Evolutionary conservation across 2,888 invertebrate species (phyloP).

Genomic region (Orthosia gracilis): DNA sequence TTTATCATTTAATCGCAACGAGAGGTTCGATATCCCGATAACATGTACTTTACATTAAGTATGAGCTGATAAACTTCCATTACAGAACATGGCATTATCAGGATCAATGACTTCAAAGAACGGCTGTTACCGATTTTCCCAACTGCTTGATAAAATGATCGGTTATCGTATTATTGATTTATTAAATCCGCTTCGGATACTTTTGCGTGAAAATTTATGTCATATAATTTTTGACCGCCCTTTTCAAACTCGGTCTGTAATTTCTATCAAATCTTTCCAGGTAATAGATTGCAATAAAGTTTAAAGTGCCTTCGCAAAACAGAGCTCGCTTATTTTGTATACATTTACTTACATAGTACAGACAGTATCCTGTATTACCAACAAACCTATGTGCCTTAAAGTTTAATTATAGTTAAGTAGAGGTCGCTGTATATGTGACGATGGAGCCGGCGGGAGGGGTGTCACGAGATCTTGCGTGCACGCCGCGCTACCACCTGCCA

Average conservation of each 20-base stretch:
- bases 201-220: too few species aligned
- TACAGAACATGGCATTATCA: not conserved
- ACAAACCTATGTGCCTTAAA: slow-evolving; percentile 32
- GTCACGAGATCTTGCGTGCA: slow-evolving; percentile 87
- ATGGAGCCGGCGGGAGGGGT: slow-evolving; percentile 61
- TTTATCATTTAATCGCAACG: not conserved
- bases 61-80: slow-evolving; percentile 7
- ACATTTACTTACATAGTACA: not conserved
- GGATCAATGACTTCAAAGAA: not conserved
- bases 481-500: slow-evolving; percentile 79
- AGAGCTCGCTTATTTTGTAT: not conserved
- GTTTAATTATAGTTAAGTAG: slow-evolving; percentile 81
- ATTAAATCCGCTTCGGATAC: not conserved
- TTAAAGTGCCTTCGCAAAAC: not conserved
- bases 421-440: slow-evolving; percentile 72
- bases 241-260: not conserved
- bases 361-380: slow-evolving; percentile 25
- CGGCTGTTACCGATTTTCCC: not conserved
- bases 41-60: slow-evolving; percentile 7
- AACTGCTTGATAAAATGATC: not conserved
- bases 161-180: not conserved
- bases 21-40: slow-evolving; percentile 6
- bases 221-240: not conserved
- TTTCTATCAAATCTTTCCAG: not conserved
- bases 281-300: not conserved